Conservation (phyloP, 2,888 invertebrate genomes). For the Drosophila ezoana region DNA sequence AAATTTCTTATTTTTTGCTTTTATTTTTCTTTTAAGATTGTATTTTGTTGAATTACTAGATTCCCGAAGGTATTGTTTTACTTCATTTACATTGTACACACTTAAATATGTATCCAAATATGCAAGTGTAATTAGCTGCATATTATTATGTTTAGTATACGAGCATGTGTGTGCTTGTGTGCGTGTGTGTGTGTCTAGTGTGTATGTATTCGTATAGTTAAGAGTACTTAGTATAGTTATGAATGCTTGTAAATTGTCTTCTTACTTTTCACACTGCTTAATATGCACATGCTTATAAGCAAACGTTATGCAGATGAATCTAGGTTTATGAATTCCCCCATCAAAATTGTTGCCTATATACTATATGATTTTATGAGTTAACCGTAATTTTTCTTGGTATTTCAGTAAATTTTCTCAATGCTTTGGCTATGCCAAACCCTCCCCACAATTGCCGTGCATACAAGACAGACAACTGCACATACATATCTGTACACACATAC, state of each 20-base stretch:
- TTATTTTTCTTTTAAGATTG: conserved; percentile 3
- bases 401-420: conserved; percentile 3
- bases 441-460: conserved; percentile 17
- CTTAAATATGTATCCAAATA: conserved; percentile 10
- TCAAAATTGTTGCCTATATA: conserved; percentile 13
- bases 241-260: conserved; percentile 13
- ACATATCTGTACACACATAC: conserved; percentile 22
- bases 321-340: background rate
- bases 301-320: conserved; percentile 12
- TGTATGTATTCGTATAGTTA: conserved; percentile 16
- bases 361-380: conserved; percentile 6
- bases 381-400: conserved; percentile 11
- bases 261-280: conserved; percentile 9
- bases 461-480: conserved; percentile 9
- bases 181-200: background rate
- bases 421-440: conserved; percentile 14
- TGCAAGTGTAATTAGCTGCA: conserved; percentile 12
- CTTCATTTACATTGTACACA: conserved; percentile 35
- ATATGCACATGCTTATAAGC: background rate
- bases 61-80: conserved; percentile 23
- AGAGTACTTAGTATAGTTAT: conserved; percentile 17
- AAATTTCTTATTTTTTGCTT: conserved; percentile 8
- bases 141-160: conserved; percentile 12
- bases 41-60: conserved; percentile 22
- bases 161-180: conserved; percentile 3